Conservation (phyloP, 2,797 vertebrate genomes). For the Discoglossus pictus region DNA sequence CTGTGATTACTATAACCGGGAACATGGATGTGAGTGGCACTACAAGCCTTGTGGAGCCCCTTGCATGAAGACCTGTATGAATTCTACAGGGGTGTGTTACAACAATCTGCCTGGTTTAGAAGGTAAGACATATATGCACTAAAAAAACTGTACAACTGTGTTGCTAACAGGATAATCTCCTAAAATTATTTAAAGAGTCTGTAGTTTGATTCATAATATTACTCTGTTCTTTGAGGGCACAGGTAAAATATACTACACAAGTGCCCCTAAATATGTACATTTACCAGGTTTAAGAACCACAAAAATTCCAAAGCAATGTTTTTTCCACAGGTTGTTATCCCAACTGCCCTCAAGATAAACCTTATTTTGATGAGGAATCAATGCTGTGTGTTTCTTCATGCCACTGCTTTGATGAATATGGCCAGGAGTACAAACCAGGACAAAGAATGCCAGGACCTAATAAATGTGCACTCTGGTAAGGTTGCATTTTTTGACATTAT, state of each 20-base stretch:
- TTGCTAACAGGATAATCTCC: too few species aligned
- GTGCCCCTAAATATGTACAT: too few species aligned
- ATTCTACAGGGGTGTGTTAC: slow-evolving; percentile 67
- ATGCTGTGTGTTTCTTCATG: slow-evolving; percentile 85
- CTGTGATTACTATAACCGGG: slow-evolving; percentile 74
- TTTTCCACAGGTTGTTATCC: slow-evolving; percentile 87
- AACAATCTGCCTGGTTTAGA: slow-evolving; percentile 66
- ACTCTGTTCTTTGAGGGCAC: too few species aligned
- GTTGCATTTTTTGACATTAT: too few species aligned
- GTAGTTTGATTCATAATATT: too few species aligned
- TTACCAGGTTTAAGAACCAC: too few species aligned
- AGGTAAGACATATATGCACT: too few species aligned
- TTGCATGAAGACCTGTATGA: slow-evolving; percentile 73
- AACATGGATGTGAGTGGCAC: slow-evolving; percentile 72
- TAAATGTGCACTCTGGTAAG: slow-evolving; percentile 84
- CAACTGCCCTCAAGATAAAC: slow-evolving; percentile 80
- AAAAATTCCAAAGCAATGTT: neutral
- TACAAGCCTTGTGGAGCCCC: slow-evolving; percentile 72
- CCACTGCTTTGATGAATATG: slow-evolving; percentile 78
- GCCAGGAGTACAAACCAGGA: slow-evolving; percentile 66
- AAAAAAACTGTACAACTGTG: too few species aligned
- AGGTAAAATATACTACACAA: too few species aligned
- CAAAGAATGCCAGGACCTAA: slow-evolving; percentile 59
- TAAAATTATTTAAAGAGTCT: too few species aligned
- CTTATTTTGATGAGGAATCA: slow-evolving; percentile 82